Percentiles rank a stretch among this genome's conserved stretches.
Evolutionary conservation across 1,140 invertebrate species (phyloP).

Genomic region (Solenopsis fugax): DNA sequence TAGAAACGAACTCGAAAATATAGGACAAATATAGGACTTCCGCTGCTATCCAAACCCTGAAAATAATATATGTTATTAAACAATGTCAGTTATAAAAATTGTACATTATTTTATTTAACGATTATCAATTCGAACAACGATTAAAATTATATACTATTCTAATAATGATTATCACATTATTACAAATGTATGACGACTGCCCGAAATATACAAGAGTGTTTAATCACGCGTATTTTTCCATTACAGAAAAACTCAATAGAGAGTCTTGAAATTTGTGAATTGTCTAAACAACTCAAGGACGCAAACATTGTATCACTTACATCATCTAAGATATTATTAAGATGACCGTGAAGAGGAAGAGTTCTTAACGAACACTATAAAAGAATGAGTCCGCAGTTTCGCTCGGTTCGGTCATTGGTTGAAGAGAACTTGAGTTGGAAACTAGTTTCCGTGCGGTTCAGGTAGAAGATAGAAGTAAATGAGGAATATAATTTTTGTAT

Average conservation of each 20-base stretch:
- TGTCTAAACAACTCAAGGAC: not conserved
- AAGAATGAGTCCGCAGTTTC: constrained; percentile 15
- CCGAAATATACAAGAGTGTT: not conserved
- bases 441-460: not conserved
- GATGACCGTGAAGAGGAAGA: not conserved
- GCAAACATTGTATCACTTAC: not conserved
- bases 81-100: not conserved
- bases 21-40: constrained; percentile 95
- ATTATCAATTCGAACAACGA: too few species aligned
- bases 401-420: not conserved
- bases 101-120: not conserved
- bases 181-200: not conserved
- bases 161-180: not conserved
- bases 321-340: not conserved
- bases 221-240: not conserved
- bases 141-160: not conserved
- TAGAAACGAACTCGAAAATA: constrained; percentile 98
- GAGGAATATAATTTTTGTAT: not conserved
- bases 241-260: not conserved
- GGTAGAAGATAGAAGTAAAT: not conserved
- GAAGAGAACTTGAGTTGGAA: not conserved
- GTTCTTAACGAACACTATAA: constrained; percentile 13
- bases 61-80: constrained; percentile 76
- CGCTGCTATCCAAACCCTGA: constrained; percentile 95
- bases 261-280: not conserved